A percentile compares a stretch with the other conserved stretches of the same genome.
Conservation (phyloP, 2,888 invertebrate species). For the Galeruca laticollis region DNA sequence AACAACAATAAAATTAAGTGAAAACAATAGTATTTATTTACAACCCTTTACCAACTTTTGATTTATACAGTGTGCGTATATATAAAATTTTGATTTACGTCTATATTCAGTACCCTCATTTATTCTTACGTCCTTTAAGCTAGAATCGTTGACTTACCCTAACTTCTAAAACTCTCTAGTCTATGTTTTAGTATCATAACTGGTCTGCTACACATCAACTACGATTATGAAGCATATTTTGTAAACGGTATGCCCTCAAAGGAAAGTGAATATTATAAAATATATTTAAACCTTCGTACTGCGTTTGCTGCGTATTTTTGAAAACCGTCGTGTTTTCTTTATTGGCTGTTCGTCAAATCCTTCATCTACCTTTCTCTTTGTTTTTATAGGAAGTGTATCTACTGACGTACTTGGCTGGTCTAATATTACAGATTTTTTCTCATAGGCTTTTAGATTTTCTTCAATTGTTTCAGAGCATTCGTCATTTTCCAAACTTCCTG, state of each 20-base stretch:
- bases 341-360: conserved; percentile 52
- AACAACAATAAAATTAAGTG: conserved; percentile 1
- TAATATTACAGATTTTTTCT: conserved; percentile 27
- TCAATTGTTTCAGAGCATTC: conserved; percentile 32
- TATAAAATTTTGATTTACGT: conserved; percentile 32
- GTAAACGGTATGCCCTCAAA: conserved; percentile 42
- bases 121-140: conserved; percentile 42
- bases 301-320: conserved; percentile 60
- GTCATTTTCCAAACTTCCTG: conserved; percentile 19
- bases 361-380: conserved; percentile 60
- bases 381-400: conserved; percentile 39
- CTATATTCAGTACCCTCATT: conserved; percentile 17
- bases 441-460: conserved; percentile 32
- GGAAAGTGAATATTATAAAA: conserved; percentile 19
- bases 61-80: conserved; percentile 36
- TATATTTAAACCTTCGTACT: conserved; percentile 35
- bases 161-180: conserved; percentile 46
- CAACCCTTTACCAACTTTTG: conserved; percentile 33
- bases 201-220: conserved; percentile 52
- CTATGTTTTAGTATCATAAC: conserved; percentile 46
- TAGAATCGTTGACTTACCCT: conserved; percentile 42
- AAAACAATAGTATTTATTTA: no score
- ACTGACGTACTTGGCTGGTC: conserved; percentile 43
- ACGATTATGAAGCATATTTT: conserved; percentile 51
- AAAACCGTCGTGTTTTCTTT: conserved; percentile 58